Conservation (phyloP, 2,888 invertebrate species). For the Halocaridina rubra region DNA sequence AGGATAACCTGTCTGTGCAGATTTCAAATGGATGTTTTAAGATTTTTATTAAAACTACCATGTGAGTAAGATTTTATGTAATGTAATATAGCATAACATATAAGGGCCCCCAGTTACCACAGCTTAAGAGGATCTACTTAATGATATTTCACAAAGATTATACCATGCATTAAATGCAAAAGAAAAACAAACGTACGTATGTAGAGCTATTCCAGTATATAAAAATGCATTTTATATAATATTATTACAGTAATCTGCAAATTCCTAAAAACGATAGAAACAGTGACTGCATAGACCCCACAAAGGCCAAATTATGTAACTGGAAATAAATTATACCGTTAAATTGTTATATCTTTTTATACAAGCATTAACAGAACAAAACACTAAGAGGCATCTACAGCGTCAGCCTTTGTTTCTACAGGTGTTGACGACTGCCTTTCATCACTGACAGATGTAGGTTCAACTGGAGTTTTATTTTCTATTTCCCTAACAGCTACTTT, state of each 20-base stretch:
- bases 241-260: neutral
- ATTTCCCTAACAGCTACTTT: neutral
- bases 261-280: neutral
- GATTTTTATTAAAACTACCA: neutral
- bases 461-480: neutral
- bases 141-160: neutral
- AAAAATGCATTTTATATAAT: neutral
- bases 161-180: neutral
- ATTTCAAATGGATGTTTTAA: too few relatives aligned
- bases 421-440: neutral
- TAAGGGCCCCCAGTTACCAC: slow-evolving; percentile 3
- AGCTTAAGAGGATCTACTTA: neutral
- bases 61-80: neutral
- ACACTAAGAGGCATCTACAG: slow-evolving; percentile 36
- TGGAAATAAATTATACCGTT: neutral
- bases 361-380: neutral
- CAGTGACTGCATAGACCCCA: slow-evolving; percentile 10
- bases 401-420: slow-evolving; percentile 12
- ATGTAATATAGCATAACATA: neutral
- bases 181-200: neutral
- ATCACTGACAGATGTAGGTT: neutral
- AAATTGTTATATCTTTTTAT: neutral
- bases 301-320: neutral
- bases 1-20: too few relatives aligned
- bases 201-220: slow-evolving; percentile 2